Evolutionary conservation across 2,888 invertebrate species (phyloP).

Genomic region (Stramonita haemastoma): DNA sequence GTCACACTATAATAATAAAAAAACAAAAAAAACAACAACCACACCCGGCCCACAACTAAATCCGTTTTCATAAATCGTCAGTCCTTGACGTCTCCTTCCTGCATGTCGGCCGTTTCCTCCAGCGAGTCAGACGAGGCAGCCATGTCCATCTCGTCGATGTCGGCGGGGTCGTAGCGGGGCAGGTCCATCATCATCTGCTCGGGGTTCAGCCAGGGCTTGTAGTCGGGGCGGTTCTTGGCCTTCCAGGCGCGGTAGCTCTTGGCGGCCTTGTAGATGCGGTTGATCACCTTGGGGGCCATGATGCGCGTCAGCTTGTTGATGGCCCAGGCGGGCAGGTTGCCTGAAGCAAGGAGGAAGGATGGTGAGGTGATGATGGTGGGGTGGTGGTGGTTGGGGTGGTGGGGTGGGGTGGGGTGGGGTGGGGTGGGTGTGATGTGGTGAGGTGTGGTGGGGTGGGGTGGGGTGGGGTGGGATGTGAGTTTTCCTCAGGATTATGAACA

Average conservation of each 20-base stretch:
- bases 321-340: slow-evolving; percentile 88
- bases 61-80: slow-evolving; percentile 43
- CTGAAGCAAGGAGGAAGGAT: slow-evolving; percentile 58
- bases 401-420: no score
- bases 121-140: slow-evolving; percentile 62
- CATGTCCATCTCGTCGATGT: slow-evolving; percentile 69
- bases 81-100: slow-evolving; percentile 57
- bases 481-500: neutral
- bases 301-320: slow-evolving; percentile 92
- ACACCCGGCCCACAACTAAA: neutral
- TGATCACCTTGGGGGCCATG: slow-evolving; percentile 90
- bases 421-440: neutral
- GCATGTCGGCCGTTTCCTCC: slow-evolving; percentile 65
- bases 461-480: neutral
- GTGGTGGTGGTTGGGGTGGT: no score
- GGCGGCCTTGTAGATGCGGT: slow-evolving; percentile 89
- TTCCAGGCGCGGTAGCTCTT: slow-evolving; percentile 90
- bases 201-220: slow-evolving; percentile 92
- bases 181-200: slow-evolving; percentile 85
- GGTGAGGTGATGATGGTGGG: neutral
- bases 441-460: no score
- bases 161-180: slow-evolving; percentile 84
- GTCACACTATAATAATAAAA: neutral
- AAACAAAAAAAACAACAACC: neutral
- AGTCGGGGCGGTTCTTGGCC: slow-evolving; percentile 84